These are phyloP conservation scores for Diabrotica undecimpunctata DNA, from an alignment of 1,140 invertebrate species.

Conservation along the genomic window DNA sequence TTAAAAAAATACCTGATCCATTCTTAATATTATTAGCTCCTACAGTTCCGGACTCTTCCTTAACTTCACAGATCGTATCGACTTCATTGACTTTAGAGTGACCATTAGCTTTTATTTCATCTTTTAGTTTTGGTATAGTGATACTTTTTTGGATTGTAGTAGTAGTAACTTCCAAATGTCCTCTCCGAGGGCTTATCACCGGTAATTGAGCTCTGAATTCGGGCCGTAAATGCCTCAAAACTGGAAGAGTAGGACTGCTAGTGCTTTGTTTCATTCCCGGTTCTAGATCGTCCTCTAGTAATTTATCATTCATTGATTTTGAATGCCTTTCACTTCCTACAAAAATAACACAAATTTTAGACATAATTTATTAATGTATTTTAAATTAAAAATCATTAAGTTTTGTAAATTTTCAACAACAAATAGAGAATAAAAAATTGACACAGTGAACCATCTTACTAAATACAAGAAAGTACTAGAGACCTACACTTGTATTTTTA, in stretches of 20 bases:
- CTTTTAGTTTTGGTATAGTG: conserved; percentile 40
- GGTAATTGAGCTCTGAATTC: conserved; percentile 81
- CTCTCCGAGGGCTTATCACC: conserved; percentile 55
- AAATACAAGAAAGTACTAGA: no score
- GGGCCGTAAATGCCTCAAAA: conserved; percentile 73
- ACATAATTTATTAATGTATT: no score
- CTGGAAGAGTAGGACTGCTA: conserved; percentile 58
- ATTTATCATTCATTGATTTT: conserved; percentile 41
- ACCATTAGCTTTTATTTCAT: conserved; percentile 36
- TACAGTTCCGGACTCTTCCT: conserved; percentile 3
- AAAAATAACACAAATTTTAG: not conserved
- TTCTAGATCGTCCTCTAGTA: conserved; percentile 30
- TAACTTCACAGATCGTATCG: conserved; percentile 17
- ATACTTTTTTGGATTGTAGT: conserved; percentile 39
- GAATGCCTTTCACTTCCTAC: conserved; percentile 29
- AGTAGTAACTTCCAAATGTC: conserved; percentile 16
- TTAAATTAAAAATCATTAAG: no score
- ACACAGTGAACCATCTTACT: no score
- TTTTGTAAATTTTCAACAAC: no score
- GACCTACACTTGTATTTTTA: no score
- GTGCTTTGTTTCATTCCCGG: conserved; percentile 40
- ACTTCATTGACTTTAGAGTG: conserved; percentile 25
- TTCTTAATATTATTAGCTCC: no score
- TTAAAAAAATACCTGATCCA: no score
- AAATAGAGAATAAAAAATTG: no score